These are phyloP conservation scores for Gouania willdenowi DNA, from an alignment of 2,797 vertebrate genomes.

Conservation along the genomic window DNA sequence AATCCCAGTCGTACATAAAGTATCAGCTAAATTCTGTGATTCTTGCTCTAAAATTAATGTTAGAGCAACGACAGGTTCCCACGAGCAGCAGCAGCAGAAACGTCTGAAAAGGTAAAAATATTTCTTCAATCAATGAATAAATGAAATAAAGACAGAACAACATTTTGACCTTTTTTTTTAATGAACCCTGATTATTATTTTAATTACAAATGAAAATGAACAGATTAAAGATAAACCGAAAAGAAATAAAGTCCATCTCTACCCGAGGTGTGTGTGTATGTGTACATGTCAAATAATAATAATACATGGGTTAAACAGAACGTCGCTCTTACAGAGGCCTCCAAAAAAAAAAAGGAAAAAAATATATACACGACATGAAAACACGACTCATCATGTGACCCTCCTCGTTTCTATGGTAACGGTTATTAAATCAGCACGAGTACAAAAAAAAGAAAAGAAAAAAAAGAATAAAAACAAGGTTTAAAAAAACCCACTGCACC, in stretches of 20 bases:
- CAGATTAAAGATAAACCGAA: slow-evolving; percentile 68
- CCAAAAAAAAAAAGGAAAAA: slow-evolving; percentile 62
- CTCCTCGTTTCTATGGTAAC: slow-evolving; percentile 34
- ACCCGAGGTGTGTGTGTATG: slow-evolving; percentile 29
- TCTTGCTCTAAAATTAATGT: too few relatives aligned
- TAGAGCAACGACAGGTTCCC: too few relatives aligned
- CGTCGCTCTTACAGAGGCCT: slow-evolving; percentile 62
- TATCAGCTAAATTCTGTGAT: too few relatives aligned
- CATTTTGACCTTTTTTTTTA: slow-evolving; percentile 75
- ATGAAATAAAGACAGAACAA: slow-evolving; percentile 5
- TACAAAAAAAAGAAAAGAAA: slow-evolving; percentile 8
- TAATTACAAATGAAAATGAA: slow-evolving; percentile 80
- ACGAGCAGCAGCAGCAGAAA: too few relatives aligned
- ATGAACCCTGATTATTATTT: slow-evolving; percentile 85
- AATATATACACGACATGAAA: slow-evolving; percentile 65
- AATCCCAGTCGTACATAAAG: too few relatives aligned
- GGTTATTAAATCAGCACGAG: slow-evolving; percentile 49
- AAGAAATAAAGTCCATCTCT: slow-evolving; percentile 56
- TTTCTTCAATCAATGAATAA: too few relatives aligned
- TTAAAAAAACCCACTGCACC: too few relatives aligned
- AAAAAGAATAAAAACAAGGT: too few relatives aligned
- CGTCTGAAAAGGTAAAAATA: too few relatives aligned
- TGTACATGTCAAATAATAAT: slow-evolving; percentile 52
- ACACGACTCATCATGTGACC: slow-evolving; percentile 42
- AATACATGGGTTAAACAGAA: slow-evolving; percentile 69